phyloP scores from a whole-genome alignment of 2,888 invertebrate species.

The Colletes collaris region DNA sequence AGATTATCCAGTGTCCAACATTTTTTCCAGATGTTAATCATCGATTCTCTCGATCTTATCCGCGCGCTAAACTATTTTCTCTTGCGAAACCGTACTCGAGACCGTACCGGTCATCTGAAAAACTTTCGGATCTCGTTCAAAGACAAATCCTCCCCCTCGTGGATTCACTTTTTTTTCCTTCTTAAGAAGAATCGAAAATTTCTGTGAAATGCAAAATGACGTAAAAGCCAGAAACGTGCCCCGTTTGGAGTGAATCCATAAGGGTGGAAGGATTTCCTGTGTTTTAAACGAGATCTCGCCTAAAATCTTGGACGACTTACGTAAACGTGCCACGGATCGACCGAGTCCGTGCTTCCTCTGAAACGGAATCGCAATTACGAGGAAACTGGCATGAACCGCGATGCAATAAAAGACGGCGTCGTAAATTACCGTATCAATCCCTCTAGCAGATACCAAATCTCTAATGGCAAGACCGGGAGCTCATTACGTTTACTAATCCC shows the following conservation, averaged over 20 bases:
- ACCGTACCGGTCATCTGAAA: too few relatives aligned
- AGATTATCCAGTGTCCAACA: slow-evolving; percentile 1
- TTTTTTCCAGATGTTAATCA: not conserved
- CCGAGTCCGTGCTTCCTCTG: not conserved
- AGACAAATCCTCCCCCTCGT: too few relatives aligned
- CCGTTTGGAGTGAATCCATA: too few relatives aligned
- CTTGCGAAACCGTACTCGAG: too few relatives aligned
- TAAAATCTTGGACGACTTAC: not conserved
- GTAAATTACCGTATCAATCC: slow-evolving; percentile 53
- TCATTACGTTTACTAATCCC: slow-evolving; percentile 56
- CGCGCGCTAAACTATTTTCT: too few relatives aligned
- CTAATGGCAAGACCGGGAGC: slow-evolving; percentile 49
- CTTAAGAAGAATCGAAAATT: too few relatives aligned
- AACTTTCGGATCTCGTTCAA: too few relatives aligned
- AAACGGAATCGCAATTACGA: slow-evolving; percentile 18
- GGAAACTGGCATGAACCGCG: slow-evolving; percentile 20
- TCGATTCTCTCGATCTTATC: not conserved
- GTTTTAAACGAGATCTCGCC: not conserved
- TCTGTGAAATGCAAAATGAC: too few relatives aligned
- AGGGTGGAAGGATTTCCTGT: too few relatives aligned
- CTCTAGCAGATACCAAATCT: slow-evolving; percentile 54
- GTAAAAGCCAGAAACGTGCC: too few relatives aligned
- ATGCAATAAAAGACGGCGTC: slow-evolving; percentile 28
- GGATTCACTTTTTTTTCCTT: too few relatives aligned
- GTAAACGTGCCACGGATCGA: not conserved